Conservation (phyloP, 2,888 invertebrate species). For the Drosophila ustulata region DNA sequence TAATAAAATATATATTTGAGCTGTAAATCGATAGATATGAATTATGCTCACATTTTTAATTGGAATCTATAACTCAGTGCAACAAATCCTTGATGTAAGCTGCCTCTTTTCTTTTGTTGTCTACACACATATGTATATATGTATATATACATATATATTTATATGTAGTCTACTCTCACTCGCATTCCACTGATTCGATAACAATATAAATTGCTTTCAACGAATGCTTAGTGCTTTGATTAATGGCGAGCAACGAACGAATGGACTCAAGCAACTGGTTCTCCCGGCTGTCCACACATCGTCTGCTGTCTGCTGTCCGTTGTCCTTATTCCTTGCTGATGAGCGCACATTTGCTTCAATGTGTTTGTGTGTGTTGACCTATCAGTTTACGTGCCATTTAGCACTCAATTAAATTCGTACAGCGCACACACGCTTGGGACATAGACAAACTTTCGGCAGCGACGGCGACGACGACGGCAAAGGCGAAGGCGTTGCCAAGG, state of each 20-base stretch:
- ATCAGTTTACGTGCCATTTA: constrained; percentile 85
- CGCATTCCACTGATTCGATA: constrained; percentile 60
- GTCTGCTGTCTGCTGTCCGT: neutral
- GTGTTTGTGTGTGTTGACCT: constrained; percentile 56
- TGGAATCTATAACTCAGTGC: constrained; percentile 4
- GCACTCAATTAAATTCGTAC: constrained; percentile 83
- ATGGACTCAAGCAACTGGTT: constrained; percentile 54
- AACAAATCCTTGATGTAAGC: neutral
- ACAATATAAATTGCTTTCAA: constrained; percentile 80
- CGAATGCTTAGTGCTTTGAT: constrained; percentile 78
- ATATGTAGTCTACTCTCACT: neutral
- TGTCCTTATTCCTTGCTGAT: constrained; percentile 59
- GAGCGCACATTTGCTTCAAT: constrained; percentile 75
- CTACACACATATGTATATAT: constrained; percentile 48
- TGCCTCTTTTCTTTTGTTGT: constrained; percentile 6
- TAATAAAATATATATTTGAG: constrained; percentile 50
- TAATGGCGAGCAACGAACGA: constrained; percentile 56
- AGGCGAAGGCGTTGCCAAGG: constrained; percentile 73
- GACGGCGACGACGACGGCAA: constrained; percentile 51
- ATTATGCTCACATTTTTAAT: constrained; percentile 22
- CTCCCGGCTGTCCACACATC: constrained; percentile 27
- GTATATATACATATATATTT: constrained; percentile 59
- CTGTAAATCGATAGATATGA: constrained; percentile 50
- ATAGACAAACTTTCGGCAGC: constrained; percentile 55
- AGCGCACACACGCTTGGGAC: constrained; percentile 24